Conservation (phyloP, 2,888 invertebrate species). For the Epinotia ramella region DNA sequence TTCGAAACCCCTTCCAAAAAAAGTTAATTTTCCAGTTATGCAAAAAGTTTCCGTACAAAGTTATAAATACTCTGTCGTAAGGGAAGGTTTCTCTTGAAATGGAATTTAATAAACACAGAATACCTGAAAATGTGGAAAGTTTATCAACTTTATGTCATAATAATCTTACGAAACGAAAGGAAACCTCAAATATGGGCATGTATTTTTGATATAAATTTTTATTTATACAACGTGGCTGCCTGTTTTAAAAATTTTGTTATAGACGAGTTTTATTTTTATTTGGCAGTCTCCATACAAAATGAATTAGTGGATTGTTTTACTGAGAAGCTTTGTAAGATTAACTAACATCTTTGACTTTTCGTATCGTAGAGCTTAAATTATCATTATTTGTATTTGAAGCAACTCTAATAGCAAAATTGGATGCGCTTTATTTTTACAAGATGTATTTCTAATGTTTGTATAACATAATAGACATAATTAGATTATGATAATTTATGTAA, state of each 20-base stretch:
- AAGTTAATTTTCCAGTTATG: neutral
- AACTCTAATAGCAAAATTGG: too few species aligned
- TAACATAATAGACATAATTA: too few species aligned
- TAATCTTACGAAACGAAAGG: constrained; percentile 9
- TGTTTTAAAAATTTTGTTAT: neutral
- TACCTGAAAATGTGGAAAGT: constrained; percentile 1
- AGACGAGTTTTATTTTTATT: too few species aligned
- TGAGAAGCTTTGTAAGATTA: neutral
- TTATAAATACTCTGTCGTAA: neutral
- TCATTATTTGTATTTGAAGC: too few species aligned
- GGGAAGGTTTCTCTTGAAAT: constrained; percentile 16
- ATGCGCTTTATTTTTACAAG: too few species aligned
- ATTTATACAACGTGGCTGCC: neutral
- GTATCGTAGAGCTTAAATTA: neutral
- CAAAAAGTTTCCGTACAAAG: neutral
- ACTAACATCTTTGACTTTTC: neutral
- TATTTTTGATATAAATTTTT: neutral
- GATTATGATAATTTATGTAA: too few species aligned
- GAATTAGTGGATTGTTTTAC: neutral
- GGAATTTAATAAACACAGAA: neutral
- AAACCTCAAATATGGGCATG: constrained; percentile 1
- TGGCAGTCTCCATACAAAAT: too few species aligned
- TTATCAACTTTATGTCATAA: neutral
- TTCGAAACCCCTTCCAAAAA: neutral
- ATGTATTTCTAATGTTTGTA: too few species aligned